Evolutionary conservation across 92 coral and sea anemone species (phyloP).

Genomic region (Paramuricea clavata): DNA sequence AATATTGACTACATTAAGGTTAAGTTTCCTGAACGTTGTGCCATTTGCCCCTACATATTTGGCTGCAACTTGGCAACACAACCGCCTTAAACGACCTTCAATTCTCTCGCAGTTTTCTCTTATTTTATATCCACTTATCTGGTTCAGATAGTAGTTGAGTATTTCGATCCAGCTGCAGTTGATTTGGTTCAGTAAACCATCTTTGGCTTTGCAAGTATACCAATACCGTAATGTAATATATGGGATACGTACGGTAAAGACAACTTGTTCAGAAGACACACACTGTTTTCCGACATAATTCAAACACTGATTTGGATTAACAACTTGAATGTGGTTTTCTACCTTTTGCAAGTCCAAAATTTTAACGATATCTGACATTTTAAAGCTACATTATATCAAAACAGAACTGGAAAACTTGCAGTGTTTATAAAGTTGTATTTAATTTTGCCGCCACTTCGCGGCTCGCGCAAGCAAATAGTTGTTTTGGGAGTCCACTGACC

Average conservation of each 20-base stretch:
- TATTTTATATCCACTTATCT: background rate
- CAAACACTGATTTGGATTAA: too few relatives aligned
- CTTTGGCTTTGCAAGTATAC: conserved; percentile 8
- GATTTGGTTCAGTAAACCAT: conserved; percentile 16
- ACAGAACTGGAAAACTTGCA: background rate
- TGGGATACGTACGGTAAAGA: background rate
- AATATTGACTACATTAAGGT: background rate
- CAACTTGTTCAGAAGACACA: background rate
- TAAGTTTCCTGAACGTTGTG: conserved; percentile 1
- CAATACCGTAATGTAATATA: background rate
- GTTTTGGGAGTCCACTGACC: conserved; percentile 7
- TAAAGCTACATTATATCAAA: conserved; percentile 6
- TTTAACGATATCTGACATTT: conserved; percentile 10
- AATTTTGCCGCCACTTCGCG: conserved; percentile 10
- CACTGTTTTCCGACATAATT: too few relatives aligned
- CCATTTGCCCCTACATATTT: background rate
- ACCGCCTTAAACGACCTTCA: conserved; percentile 9
- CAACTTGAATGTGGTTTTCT: background rate
- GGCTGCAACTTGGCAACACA: background rate
- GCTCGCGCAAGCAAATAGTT: background rate
- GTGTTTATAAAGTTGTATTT: conserved; percentile 20
- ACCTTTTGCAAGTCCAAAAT: background rate
- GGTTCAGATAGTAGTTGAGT: conserved; percentile 1
- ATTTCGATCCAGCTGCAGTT: conserved; percentile 1
- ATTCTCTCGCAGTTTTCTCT: background rate